Base-by-base conservation (phyloP, 2,797 vertebrate species). In the Gallinago nigripennis region DNA sequence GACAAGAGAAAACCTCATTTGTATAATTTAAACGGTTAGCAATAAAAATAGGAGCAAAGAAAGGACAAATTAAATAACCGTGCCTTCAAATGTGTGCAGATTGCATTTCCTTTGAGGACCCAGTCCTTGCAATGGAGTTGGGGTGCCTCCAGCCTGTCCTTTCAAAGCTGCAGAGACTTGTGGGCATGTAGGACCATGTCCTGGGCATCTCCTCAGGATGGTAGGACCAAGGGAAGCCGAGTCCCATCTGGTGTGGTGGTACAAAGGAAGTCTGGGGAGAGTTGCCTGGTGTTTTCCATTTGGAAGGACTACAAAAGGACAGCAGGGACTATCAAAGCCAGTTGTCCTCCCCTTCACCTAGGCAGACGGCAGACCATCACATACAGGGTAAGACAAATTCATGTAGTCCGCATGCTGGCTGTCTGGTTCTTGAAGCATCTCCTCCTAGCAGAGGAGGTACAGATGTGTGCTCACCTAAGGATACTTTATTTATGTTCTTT, bases 1-100 rank as follows among this genome's bases (percentile, higher is more conserved):
- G 78, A 80, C 90, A 70, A 94, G 71, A 84, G 72, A 84, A 92
- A 91, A 71, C 43, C 65, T 94, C 72, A 88, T 95, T 89, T 96
- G 91, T 93, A 58, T 92, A 81, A 96, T 95, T 96, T 86, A 94
- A 95, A 72, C 7, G 3, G 28, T 46, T 72, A 43, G 66, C 85
- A 96, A 88, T 90, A 92, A 91, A 91, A 95, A 82, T 68, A 86
- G 91, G 71, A 91, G 70, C 53, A 80, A 61, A 91, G 76, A 41
- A 80, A 77, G 64, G 71, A 87, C 43, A 88, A 77, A 77, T 93
- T 80, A 90, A 93, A 80, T n/a, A 50, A 41, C 37, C 25, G 11
- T 11, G 61, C 60, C 95, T 92, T 82, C 81, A 87, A 60, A 89
- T 30, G 37, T 30, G 33, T 23, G 37, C n/a, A 58, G 68, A 84